Evolutionary conservation across 2,113 vertebrate species (phyloP), one percentile per base, ranked within the genome.

Genomic region (Ctenomys sociabilis): DNA sequence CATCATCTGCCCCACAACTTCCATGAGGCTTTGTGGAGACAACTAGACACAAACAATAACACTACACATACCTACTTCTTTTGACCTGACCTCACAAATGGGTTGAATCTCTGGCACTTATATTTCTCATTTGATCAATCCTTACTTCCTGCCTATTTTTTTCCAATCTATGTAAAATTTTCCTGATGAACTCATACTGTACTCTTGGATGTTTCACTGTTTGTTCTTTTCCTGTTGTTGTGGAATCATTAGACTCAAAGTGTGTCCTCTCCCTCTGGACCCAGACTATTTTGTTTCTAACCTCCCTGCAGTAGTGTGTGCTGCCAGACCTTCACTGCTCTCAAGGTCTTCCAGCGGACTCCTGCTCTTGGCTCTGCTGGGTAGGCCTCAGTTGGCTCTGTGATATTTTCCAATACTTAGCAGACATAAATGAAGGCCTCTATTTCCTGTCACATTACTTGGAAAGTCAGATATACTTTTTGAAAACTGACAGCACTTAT

Each of bases 401-500:
- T 83, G 95, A 92, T 91, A 96, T 66, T 95, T 97, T 94, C 89
- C 77, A 90, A n/a, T 17, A 85, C 61, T 72, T n/a, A 83, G 24
- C 72, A 81, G 63, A 92, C 75, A 57, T 52, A 35, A 92, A 22
- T 26, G 72, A 96, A 82, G 52, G 11, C 61, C 49, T 92, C 35
- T 70, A 72, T 61, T 95, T 92, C 94, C 93, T 93, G 40, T 43
- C n/a, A 35, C 17, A 68, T 57, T 11, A 57, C 72, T 88, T 52
- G 30, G 12, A 54, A 85, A 93, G 43, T 95, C 37, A 77, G 72
- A 72, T 63, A 26, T 22, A 75, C n/a, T 77, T 85, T 14, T 43
- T 64, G n/a, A 11, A 81, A 57, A 64, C 13, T 35, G 63, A n/a
- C 9, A 32, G 22, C 12, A 21, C 24, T 61, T 70, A 8, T 40